These are phyloP conservation scores for Drusus annulatus DNA, from an alignment of 1,140 invertebrate species.

Conservation along the genomic window DNA sequence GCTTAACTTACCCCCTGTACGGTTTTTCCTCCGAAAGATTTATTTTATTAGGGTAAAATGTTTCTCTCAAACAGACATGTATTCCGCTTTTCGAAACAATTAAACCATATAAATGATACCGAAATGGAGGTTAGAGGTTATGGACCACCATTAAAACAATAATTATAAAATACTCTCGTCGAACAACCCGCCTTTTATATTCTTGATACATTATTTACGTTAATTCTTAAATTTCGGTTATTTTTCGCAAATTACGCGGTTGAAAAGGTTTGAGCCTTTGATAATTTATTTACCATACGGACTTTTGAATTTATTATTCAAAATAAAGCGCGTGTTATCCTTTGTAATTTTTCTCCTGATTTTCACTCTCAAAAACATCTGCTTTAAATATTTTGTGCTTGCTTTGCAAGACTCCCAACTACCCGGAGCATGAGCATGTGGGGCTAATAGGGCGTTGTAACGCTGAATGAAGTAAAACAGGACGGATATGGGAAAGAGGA, in stretches of 20 bases:
- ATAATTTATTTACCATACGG: not conserved
- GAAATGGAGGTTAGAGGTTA: not conserved
- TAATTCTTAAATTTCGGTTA: not conserved
- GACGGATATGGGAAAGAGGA: too few species aligned
- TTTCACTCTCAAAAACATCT: too few species aligned
- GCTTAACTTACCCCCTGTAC: not conserved
- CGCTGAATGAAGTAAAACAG: too few species aligned
- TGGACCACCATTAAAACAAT: not conserved
- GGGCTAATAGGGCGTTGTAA: too few species aligned
- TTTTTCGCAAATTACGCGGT: not conserved
- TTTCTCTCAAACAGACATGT: not conserved
- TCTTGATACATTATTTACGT: not conserved
- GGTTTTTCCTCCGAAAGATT: not conserved
- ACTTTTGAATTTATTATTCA: not conserved
- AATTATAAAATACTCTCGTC: not conserved
- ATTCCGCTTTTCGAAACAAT: not conserved
- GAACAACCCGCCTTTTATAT: not conserved
- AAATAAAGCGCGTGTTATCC: too few species aligned
- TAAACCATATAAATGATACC: not conserved
- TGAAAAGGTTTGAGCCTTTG: not conserved
- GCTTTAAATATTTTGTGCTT: too few species aligned
- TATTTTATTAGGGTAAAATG: conserved; percentile 11
- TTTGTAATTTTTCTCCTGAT: too few species aligned
- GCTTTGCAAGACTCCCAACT: too few species aligned
- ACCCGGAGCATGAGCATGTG: too few species aligned